A percentile compares a stretch with the other conserved stretches of the same genome.
Conservation (phyloP, 1,140 invertebrate species). For the Pachypsylla venusta region DNA sequence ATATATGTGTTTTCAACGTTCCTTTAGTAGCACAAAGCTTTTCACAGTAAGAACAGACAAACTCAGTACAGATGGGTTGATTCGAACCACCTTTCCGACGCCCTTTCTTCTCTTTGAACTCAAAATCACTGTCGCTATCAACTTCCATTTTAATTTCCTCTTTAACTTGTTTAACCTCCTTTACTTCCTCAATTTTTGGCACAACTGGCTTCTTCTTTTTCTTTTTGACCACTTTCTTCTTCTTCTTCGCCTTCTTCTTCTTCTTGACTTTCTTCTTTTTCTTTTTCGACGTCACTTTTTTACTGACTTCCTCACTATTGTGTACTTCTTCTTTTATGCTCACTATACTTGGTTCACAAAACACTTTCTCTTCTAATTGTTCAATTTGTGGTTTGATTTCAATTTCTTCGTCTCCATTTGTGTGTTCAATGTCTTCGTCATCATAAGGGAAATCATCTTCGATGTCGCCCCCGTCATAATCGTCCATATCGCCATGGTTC, state of each 20-base stretch:
- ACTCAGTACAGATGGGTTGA: neutral
- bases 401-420: no score
- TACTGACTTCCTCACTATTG: neutral
- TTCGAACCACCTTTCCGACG: neutral
- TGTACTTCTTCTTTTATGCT: neutral
- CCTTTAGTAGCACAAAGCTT: neutral
- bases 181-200: no score
- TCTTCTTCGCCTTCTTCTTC: neutral
- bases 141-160: neutral
- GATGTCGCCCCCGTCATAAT: no score
- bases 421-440: no score
- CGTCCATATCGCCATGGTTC: no score
- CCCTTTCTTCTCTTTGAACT: neutral
- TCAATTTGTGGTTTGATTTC: no score
- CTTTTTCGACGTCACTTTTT: neutral
- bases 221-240: neutral
- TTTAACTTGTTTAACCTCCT: neutral
- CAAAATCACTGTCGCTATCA: neutral
- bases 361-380: neutral
- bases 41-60: neutral
- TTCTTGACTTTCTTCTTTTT: neutral
- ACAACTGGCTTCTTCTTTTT: no score
- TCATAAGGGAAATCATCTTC: no score
- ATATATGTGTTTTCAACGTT: neutral
- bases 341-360: neutral